phyloP scores from a whole-genome alignment of 2,797 vertebrate genomes.

The Adelosebastes latens region DNA sequence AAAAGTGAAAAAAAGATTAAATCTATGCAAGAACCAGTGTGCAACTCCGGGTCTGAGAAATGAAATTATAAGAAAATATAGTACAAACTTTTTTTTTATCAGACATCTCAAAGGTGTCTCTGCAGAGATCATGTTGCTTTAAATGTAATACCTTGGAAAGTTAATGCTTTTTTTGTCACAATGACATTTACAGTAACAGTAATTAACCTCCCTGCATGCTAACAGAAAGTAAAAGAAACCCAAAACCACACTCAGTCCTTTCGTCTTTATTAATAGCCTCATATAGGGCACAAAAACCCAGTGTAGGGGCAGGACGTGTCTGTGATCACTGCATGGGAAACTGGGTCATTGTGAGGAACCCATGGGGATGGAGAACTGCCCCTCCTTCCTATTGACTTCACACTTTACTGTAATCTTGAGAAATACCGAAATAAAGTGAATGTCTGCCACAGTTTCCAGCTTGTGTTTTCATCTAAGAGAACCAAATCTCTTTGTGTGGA shows the following conservation, averaged over 20 bases:
- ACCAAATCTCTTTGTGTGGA: not conserved
- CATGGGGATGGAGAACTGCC: not conserved
- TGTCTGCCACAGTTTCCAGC: not conserved
- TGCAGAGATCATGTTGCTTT: slow-evolving; percentile 1
- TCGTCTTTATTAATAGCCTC: slow-evolving; percentile 20
- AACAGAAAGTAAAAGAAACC: slow-evolving; percentile 24
- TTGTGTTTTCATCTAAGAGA: not conserved
- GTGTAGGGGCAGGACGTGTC: slow-evolving; percentile 15
- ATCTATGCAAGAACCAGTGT: too few relatives aligned
- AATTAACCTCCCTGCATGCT: slow-evolving; percentile 1
- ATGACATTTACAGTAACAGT: not conserved
- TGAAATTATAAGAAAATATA: too few relatives aligned
- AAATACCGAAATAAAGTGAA: not conserved
- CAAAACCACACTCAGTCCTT: slow-evolving; percentile 1
- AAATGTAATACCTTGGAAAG: not conserved
- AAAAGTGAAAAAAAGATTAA: too few relatives aligned
- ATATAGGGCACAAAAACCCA: slow-evolving; percentile 34
- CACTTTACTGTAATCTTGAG: not conserved
- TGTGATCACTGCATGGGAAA: slow-evolving; percentile 43
- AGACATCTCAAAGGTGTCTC: not conserved
- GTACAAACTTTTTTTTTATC: too few relatives aligned
- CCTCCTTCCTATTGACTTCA: not conserved
- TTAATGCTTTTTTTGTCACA: not conserved
- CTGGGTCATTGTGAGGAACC: slow-evolving; percentile 28
- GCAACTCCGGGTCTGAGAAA: too few relatives aligned